These are phyloP conservation scores for Xiphophorus hellerii DNA, from an alignment of 2,113 vertebrate species.

Conservation along the genomic window DNA sequence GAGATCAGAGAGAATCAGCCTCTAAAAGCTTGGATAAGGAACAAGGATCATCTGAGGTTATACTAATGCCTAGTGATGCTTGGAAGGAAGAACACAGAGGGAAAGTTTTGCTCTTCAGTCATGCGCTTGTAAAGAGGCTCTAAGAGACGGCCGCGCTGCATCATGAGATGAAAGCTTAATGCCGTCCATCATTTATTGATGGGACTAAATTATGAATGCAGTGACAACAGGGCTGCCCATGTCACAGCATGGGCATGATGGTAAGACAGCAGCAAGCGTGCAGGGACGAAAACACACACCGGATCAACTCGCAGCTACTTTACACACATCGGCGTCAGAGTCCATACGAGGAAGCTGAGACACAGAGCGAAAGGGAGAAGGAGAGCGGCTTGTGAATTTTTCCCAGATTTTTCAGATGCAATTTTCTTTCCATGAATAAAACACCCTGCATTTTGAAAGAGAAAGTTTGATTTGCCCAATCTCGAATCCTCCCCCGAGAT, in stretches of 20 bases:
- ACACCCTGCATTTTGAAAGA: constrained; percentile 59
- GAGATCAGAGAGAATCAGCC: constrained; percentile 65
- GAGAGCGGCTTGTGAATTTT: constrained; percentile 59
- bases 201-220: constrained; percentile 74
- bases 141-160: constrained; percentile 60
- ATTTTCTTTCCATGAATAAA: constrained; percentile 68
- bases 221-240: constrained; percentile 61
- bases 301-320: constrained; percentile 35
- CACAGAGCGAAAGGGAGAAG: neutral
- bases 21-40: constrained; percentile 62
- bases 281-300: constrained; percentile 43
- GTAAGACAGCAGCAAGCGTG: constrained; percentile 36
- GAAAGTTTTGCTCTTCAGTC: constrained; percentile 67
- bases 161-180: constrained; percentile 75
- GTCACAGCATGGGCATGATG: constrained; percentile 58
- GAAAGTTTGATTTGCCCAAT: constrained; percentile 66
- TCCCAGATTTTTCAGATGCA: constrained; percentile 53
- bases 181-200: constrained; percentile 71
- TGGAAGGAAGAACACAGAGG: constrained; percentile 61
- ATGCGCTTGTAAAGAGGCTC: constrained; percentile 65
- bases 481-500: constrained; percentile 37
- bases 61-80: constrained; percentile 67
- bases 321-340: constrained; percentile 47
- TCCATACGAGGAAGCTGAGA: constrained; percentile 20
- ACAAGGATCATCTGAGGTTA: constrained; percentile 65